Conservation (phyloP, 2,113 vertebrate genomes). For the Aptenodytes patagonicus region DNA sequence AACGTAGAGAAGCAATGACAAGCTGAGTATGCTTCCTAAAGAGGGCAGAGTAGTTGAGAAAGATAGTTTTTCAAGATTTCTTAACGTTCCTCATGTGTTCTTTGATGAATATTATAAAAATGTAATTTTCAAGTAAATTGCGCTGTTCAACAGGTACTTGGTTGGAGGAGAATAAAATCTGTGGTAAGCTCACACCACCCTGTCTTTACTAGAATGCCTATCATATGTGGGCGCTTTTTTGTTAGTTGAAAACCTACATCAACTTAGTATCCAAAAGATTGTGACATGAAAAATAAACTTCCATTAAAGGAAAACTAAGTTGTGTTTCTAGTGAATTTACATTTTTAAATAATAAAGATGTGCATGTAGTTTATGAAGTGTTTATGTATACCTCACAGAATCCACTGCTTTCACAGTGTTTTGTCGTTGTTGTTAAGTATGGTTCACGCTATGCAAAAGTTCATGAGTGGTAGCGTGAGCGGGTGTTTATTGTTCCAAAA, state of each 20-base stretch:
- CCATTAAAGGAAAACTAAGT: not conserved
- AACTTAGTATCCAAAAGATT: not conserved
- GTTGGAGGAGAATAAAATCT: not conserved
- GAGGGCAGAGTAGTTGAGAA: not conserved
- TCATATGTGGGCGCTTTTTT: not conserved
- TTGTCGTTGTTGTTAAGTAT: accelerated
- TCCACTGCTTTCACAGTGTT: not conserved
- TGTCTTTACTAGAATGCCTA: not conserved
- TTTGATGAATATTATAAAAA: not conserved
- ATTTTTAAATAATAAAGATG: not conserved
- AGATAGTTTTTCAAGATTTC: not conserved
- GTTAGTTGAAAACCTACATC: not conserved
- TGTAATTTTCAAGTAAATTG: slow-evolving; percentile 16
- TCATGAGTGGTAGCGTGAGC: not conserved
- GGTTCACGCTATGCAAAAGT: accelerated
- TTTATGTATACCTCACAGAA: not conserved
- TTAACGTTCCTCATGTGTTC: not conserved
- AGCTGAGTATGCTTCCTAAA: not conserved
- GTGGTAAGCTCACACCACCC: not conserved
- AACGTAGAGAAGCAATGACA: not conserved
- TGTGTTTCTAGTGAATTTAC: not conserved
- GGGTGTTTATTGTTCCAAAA: not conserved
- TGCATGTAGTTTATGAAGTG: not conserved
- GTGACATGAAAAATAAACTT: not conserved
- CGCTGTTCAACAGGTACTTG: slow-evolving; percentile 4